Evolutionary conservation across 2,113 vertebrate genomes (phyloP).

Genomic region (Neotragus pygmaeus): DNA sequence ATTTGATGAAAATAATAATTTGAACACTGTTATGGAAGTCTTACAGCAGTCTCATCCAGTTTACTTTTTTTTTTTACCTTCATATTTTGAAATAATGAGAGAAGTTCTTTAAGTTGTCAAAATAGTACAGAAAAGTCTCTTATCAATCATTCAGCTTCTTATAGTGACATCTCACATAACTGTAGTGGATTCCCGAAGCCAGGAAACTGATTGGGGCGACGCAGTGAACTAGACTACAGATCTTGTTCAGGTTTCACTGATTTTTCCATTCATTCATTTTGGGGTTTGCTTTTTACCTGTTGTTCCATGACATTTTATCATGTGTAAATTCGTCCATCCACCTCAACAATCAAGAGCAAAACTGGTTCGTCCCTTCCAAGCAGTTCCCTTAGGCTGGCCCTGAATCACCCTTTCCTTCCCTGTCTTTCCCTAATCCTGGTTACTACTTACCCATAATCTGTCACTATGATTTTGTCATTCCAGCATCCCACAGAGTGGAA

Average conservation of each 20-base stretch:
- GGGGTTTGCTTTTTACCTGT: neutral
- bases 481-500: neutral
- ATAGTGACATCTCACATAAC: neutral
- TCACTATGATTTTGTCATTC: neutral
- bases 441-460: neutral
- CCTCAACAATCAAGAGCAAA: neutral
- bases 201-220: rapidly evolving
- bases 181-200: neutral
- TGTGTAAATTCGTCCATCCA: neutral
- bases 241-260: neutral
- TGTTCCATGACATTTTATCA: neutral
- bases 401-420: neutral
- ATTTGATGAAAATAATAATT: neutral
- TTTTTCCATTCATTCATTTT: neutral
- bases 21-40: neutral
- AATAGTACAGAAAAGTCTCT: neutral
- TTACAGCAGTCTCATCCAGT: neutral
- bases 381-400: neutral
- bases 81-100: neutral
- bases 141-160: neutral
- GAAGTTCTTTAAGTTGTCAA: neutral
- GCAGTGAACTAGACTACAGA: neutral
- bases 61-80: neutral
- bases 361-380: neutral
- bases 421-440: neutral